These are phyloP conservation scores for Brachymystax lenok DNA, from an alignment of 2,797 vertebrate species.

Conservation along the genomic window DNA sequence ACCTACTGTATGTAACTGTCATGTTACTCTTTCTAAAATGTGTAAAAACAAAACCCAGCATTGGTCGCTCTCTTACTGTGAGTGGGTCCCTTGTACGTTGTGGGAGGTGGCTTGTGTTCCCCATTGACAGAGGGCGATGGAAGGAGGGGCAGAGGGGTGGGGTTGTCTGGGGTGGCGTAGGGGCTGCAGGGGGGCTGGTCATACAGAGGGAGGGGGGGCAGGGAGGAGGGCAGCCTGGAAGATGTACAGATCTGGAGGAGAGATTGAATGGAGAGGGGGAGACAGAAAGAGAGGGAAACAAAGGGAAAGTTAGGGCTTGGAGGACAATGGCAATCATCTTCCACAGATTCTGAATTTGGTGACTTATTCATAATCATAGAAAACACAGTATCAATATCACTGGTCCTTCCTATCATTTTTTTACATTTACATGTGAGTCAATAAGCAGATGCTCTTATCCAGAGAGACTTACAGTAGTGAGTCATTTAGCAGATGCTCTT, in stretches of 20 bases:
- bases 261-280: not conserved
- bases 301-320: too few relatives aligned
- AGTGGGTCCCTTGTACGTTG: slow-evolving; percentile 63
- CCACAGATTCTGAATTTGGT: not conserved
- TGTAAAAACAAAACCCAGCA: too few relatives aligned
- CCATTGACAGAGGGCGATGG: slow-evolving; percentile 89
- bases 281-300: slow-evolving; percentile 8
- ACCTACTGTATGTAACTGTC: too few relatives aligned
- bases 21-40: not conserved
- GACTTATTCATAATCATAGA: slow-evolving; percentile 1
- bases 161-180: slow-evolving; percentile 86
- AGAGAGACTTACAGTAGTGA: not conserved
- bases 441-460: too few relatives aligned
- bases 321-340: not conserved
- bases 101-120: slow-evolving; percentile 76
- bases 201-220: slow-evolving; percentile 89
- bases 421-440: too few relatives aligned
- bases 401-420: too few relatives aligned
- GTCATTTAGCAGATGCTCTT: too few relatives aligned
- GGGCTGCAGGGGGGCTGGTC: slow-evolving; percentile 91
- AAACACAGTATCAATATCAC: not conserved
- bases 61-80: slow-evolving; percentile 68
- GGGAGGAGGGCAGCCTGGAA: slow-evolving; percentile 78
- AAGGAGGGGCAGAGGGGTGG: slow-evolving; percentile 83
- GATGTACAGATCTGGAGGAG: slow-evolving; percentile 83